Evolutionary conservation across 2,888 invertebrate genomes (phyloP).

Genomic region (Azorinus chamasolen): DNA sequence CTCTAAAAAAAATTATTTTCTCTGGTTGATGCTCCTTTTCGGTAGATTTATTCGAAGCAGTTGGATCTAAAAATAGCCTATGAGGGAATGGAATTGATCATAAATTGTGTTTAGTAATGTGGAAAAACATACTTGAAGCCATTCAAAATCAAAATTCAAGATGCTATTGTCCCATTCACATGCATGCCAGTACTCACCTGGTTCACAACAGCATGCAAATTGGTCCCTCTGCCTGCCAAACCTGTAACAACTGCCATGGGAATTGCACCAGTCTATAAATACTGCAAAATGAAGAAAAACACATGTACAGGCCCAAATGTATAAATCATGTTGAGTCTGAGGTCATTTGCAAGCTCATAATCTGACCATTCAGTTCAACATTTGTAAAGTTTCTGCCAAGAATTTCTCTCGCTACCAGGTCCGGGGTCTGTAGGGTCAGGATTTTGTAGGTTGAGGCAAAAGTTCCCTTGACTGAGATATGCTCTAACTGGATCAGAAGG

Average conservation of each 20-base stretch:
- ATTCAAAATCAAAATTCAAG: no score
- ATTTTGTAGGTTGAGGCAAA: constrained; percentile 38
- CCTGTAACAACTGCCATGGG: constrained; percentile 51
- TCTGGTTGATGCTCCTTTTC: no score
- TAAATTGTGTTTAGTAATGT: no score
- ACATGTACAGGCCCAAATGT: background rate
- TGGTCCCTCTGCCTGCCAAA: constrained; percentile 31
- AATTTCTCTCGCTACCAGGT: constrained; percentile 27
- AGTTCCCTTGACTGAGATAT: constrained; percentile 33
- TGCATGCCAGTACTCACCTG: constrained; percentile 18
- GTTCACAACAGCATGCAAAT: constrained; percentile 53
- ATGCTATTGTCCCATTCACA: no score
- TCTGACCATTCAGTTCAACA: constrained; percentile 50
- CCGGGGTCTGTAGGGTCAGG: constrained; percentile 36
- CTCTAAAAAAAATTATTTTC: no score
- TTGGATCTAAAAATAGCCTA: no score
- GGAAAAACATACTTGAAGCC: no score
- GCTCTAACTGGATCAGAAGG: constrained; percentile 24
- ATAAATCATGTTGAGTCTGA: background rate
- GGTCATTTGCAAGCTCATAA: background rate
- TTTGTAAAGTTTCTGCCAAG: constrained; percentile 47
- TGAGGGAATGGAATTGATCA: no score
- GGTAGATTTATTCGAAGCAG: no score
- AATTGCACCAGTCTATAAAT: constrained; percentile 45
- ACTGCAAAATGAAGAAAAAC: constrained; percentile 39